phyloP scores from a whole-genome alignment of 2,888 invertebrate species.

The Platycheirus albimanus region DNA sequence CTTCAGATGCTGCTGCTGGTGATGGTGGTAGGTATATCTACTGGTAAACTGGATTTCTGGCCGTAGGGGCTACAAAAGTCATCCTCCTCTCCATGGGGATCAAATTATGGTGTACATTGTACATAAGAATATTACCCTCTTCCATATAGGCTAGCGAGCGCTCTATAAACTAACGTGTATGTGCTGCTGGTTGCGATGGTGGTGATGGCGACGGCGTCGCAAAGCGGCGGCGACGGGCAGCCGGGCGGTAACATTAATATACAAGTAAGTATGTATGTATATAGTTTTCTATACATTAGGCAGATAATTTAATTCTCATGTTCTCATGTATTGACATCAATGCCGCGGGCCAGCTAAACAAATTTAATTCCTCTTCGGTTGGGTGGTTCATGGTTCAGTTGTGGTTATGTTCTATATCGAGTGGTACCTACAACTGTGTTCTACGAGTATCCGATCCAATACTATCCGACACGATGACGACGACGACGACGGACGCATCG shows the following conservation, averaged over 20 bases:
- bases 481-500: conserved; percentile 7
- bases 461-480: neutral
- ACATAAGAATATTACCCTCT: conserved; percentile 63
- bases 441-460: neutral
- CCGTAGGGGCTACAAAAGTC: conserved; percentile 54
- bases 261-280: neutral
- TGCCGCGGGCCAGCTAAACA: conserved; percentile 74
- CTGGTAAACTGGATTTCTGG: conserved; percentile 46
- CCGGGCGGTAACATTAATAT: conserved; percentile 49
- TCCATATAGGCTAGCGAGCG: conserved; percentile 39
- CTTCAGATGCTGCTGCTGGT: conserved; percentile 23
- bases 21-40: too few species aligned
- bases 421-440: neutral
- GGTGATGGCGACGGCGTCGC: neutral
- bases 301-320: conserved; percentile 79
- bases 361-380: conserved; percentile 73
- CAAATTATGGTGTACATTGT: conserved; percentile 71
- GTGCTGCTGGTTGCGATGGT: conserved; percentile 32
- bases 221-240: neutral
- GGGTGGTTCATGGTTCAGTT: conserved; percentile 45
- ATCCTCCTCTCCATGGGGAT: conserved; percentile 62
- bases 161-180: conserved; percentile 53
- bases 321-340: conserved; percentile 77
- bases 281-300: conserved; percentile 71
- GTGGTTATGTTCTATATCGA: conserved; percentile 18